Base-by-base conservation (phyloP, 2,888 invertebrate genomes). In the Mesoligia furuncula region DNA sequence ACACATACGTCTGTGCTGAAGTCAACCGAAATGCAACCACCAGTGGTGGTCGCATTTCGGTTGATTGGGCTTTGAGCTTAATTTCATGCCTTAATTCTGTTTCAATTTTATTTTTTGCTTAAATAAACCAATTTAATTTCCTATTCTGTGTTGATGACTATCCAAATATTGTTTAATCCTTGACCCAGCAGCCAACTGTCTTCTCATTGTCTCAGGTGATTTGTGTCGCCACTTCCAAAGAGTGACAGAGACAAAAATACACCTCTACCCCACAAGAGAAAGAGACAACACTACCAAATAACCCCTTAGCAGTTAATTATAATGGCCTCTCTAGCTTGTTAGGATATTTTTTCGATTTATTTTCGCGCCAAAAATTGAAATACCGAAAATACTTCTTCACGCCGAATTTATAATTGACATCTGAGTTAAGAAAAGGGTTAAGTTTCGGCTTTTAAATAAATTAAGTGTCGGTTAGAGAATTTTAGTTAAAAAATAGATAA, bases 161-260 rank as follows among this genome's bases (percentile, higher is more conserved):
- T 89, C 88, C 87, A 84, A 45, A 45, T 36, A 74, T 79, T 2
- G 15, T 36, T 42, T 8, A 80, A 87, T 90, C 89, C 76, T 65
- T 39, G 81, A 83, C 76, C 70, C 82, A 84, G 85, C 89, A 89
- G 84, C 90, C 89, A 90, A 91, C 93, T 91, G 92, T 93, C 94
- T 90, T 91, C 91, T 92, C 93, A 95, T 95, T 95, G 95, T 95
- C 92, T 91, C 90, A 80, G 83, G 93, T 95, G 95, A 95, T 95
- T 95, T 95, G 95, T 94, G 93, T 90, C 88, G 87, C 90, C 89
- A 90, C 90, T 86, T 84, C 88, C 77, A 82, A 84, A 75, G 85
- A 66, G 61, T 82, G 84, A 73, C 66, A 72, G 86, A 83, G 91
- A 94, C 79, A 73, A 61, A 83, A 59, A 88, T 90, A 93, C 64